Evolutionary conservation across 2,113 vertebrate genomes (phyloP).

Genomic region (Sturnus vulgaris): DNA sequence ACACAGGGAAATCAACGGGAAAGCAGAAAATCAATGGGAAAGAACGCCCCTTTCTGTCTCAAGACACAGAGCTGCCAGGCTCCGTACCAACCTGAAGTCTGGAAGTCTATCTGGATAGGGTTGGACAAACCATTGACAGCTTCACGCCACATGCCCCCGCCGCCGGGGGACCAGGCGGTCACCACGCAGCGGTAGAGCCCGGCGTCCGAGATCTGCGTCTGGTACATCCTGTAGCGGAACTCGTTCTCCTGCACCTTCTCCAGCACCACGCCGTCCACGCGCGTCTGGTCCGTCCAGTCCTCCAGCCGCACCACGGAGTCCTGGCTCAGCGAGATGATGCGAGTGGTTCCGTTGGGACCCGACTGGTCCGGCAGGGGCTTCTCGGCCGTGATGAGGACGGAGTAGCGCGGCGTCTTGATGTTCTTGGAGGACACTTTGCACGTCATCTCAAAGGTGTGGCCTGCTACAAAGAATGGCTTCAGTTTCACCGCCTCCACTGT

Average conservation of each 20-base stretch:
- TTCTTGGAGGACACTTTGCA: constrained; percentile 83
- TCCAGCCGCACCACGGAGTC: constrained; percentile 85
- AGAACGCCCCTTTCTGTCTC: neutral
- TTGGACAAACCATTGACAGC: constrained; percentile 82
- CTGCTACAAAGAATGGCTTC: constrained; percentile 83
- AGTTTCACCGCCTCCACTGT: constrained; percentile 78
- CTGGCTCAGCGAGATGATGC: constrained; percentile 85
- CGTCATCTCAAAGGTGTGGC: constrained; percentile 94
- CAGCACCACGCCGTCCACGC: constrained; percentile 84
- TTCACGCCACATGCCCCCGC: constrained; percentile 79
- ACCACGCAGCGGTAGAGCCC: constrained; percentile 90
- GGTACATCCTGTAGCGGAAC: constrained; percentile 88
- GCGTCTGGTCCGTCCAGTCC: constrained; percentile 78
- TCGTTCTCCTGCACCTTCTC: constrained; percentile 85
- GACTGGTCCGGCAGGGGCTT: constrained; percentile 65
- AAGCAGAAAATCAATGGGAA: neutral
- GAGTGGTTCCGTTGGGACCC: constrained; percentile 61
- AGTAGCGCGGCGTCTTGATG: constrained; percentile 85
- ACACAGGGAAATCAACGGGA: neutral
- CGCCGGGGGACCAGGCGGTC: constrained; percentile 85
- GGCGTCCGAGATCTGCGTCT: constrained; percentile 85
- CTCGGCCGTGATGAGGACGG: constrained; percentile 83
- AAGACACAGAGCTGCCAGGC: neutral
- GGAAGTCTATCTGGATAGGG: constrained; percentile 86
- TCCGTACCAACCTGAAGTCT: constrained; percentile 81